Evolutionary conservation across 1,140 invertebrate genomes (phyloP), one percentile per base, ranked within the genome.

Genomic region (Cyclina sinensis): DNA sequence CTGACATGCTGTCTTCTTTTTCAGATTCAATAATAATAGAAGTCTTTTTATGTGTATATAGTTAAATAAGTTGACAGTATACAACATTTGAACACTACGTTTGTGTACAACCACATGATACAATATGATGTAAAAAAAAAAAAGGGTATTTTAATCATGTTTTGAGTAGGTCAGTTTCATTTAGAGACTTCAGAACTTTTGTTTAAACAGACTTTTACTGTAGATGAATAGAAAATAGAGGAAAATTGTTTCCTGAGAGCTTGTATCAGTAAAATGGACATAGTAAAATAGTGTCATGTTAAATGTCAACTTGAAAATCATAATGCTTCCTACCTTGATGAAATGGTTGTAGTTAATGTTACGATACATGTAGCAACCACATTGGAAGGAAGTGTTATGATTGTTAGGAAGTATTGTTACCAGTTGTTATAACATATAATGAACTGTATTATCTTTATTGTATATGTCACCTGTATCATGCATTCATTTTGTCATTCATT

Each of bases 401-500:
- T 54, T 54, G 51, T 54, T 7, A 54, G 7, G 4, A 18, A 54
- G 11, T 73, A 73, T 73, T 73, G 73, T 30, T 81, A 14, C 37
- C 62, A 39, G 79, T 39, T 81, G 79, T 65, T 21, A 46, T 37
- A 21, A 79, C 39, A 12, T 80, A n/a, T n/a, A n/a, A n/a, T n/a
- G n/a, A n/a, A n/a, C n/a, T n/a, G 27, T 57, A 48, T 83, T 35
- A 43, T 32, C 14, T 70, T 35, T 18, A 74, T 43, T 57, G 27
- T 76, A 21, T 87, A 30, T 79, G 85, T 87, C 85, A 87, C 86
- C 37, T 88, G 86, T 88, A 82, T 88, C 86, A 88, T 88, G 86
- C 86, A 88, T 88, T 88, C 86, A 88, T 88, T 86, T 32, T 37
- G 68, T 88, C 85, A 73, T 84, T 83, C 82, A 80, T 80, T 89